Conservation (phyloP, 2,888 invertebrate species). For the Lasius fuliginosus region DNA sequence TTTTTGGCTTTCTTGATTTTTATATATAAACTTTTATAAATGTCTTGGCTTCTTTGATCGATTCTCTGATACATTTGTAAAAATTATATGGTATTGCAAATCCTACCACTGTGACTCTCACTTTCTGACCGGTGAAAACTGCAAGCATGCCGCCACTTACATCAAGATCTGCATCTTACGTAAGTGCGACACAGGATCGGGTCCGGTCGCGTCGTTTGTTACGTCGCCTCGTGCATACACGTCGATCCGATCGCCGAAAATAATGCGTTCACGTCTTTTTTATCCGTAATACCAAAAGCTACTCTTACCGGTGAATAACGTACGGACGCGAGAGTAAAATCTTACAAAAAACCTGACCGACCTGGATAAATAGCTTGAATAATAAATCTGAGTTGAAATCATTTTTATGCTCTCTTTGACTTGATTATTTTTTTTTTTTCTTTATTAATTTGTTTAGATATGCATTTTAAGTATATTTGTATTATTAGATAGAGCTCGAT, state of each 20-base stretch:
- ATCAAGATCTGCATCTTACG: constrained; percentile 76
- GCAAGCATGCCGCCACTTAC: constrained; percentile 65
- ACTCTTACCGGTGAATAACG: constrained; percentile 23
- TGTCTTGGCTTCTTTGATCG: not conserved
- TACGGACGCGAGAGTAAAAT: not conserved
- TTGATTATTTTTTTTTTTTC: not conserved
- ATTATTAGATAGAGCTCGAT: not conserved
- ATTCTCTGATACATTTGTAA: constrained; percentile 33
- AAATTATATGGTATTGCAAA: constrained; percentile 28
- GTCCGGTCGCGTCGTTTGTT: constrained; percentile 52
- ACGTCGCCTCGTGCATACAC: constrained; percentile 24
- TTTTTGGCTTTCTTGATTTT: not conserved
- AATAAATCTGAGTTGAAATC: not conserved
- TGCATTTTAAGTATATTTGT: not conserved
- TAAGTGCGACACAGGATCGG: constrained; percentile 60
- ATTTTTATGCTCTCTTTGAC: not conserved
- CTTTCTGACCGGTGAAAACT: constrained; percentile 73
- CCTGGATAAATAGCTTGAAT: constrained; percentile 12
- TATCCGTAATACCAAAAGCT: constrained; percentile 30
- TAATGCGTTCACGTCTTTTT: constrained; percentile 32
- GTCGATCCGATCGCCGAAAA: constrained; percentile 45
- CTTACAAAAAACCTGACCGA: not conserved
- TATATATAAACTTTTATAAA: constrained; percentile 1
- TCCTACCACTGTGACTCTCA: constrained; percentile 61
- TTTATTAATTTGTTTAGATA: not conserved